Percentiles rank a stretch among this genome's conserved stretches.
phyloP scores from a whole-genome alignment of 2,113 vertebrate species.

The Dendrocopos noguchii region DNA sequence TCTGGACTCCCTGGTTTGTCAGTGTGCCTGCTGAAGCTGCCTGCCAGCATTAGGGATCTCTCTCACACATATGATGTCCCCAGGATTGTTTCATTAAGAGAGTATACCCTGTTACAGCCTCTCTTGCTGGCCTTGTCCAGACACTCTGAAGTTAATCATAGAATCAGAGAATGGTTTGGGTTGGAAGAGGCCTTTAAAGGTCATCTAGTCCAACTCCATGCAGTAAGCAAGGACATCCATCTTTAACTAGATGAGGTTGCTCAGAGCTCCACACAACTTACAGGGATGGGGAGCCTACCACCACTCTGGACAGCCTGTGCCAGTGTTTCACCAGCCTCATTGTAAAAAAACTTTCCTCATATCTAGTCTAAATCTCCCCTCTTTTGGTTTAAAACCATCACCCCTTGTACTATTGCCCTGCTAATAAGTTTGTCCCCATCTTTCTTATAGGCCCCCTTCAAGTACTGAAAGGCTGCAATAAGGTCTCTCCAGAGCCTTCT shows the following conservation, averaged over 20 bases:
- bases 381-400: neutral
- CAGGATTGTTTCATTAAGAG: neutral
- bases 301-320: neutral
- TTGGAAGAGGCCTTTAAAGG: neutral
- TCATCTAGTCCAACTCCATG: neutral
- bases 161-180: neutral
- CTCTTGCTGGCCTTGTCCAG: neutral
- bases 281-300: neutral
- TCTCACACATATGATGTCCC: neutral
- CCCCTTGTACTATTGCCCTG: neutral
- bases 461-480: neutral
- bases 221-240: neutral
- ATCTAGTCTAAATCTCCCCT: neutral
- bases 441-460: neutral
- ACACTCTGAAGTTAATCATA: neutral
- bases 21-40: neutral
- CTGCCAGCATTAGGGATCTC: neutral
- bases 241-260: neutral
- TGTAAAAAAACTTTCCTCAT: neutral
- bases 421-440: neutral
- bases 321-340: neutral
- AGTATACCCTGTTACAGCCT: neutral
- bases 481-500: neutral
- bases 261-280: neutral
- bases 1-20: neutral